Evolutionary conservation across 2,797 vertebrate species (phyloP).

Genomic region (Squalus acanthias): DNA sequence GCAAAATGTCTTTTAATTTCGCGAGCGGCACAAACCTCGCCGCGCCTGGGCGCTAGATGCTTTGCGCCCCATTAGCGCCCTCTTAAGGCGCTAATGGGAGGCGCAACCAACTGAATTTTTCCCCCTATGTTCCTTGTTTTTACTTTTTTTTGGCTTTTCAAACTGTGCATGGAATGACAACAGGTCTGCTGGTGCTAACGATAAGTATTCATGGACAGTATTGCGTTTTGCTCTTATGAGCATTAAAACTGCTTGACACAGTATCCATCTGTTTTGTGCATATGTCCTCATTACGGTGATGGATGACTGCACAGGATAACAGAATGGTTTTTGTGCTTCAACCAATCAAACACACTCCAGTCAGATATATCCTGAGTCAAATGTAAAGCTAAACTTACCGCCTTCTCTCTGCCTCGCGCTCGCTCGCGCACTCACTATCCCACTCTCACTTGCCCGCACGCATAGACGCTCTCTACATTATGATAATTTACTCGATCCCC

Average conservation of each 20-base stretch:
- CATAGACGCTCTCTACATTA: neutral
- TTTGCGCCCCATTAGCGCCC: too few species aligned
- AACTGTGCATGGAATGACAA: neutral
- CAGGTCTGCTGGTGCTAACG: neutral
- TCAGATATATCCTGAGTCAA: neutral
- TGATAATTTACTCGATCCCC: neutral
- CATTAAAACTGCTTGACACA: neutral
- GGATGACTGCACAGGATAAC: neutral
- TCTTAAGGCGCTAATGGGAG: too few species aligned
- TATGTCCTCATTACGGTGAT: slow-evolving; percentile 25
- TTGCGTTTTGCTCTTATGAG: neutral
- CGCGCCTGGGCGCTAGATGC: too few species aligned
- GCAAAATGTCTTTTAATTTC: too few species aligned
- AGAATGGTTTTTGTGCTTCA: neutral
- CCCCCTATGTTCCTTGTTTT: neutral
- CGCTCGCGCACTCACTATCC: neutral
- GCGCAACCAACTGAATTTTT: too few species aligned
- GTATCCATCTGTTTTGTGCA: neutral
- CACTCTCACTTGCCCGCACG: neutral
- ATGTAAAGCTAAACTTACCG: neutral
- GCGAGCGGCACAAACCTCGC: too few species aligned
- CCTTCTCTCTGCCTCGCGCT: neutral
- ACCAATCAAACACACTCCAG: neutral
- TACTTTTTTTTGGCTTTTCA: neutral
- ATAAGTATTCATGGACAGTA: neutral